Conservation (phyloP, 2,797 vertebrate genomes). For the Enteromius thamalakanensis region DNA sequence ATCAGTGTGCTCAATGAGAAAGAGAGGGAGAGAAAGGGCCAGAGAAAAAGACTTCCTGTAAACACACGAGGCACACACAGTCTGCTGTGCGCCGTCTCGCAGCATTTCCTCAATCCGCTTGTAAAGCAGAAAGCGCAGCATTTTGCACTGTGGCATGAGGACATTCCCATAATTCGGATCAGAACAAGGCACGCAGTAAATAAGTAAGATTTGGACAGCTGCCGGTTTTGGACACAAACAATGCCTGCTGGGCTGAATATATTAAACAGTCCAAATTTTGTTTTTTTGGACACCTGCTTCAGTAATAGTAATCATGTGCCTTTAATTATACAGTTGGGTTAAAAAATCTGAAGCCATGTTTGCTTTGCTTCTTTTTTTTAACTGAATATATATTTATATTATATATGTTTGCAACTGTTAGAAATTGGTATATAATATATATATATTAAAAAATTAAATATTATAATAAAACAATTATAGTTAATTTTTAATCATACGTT, state of each 20-base stretch:
- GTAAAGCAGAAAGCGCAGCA: constrained; percentile 34
- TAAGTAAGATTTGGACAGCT: constrained; percentile 10
- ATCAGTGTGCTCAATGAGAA: constrained; percentile 7
- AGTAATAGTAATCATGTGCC: not conserved
- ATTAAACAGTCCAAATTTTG: not conserved
- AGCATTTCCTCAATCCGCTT: constrained; percentile 43
- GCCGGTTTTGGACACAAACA: not conserved
- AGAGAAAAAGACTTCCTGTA: constrained; percentile 36
- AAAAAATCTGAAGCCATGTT: not conserved
- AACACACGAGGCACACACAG: constrained; percentile 32
- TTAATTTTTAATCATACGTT: not conserved
- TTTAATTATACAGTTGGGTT: not conserved
- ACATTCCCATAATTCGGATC: constrained; percentile 16
- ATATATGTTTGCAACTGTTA: not conserved
- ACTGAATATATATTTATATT: not conserved
- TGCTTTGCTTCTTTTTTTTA: too few relatives aligned
- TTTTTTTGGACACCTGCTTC: not conserved
- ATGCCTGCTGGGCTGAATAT: not conserved
- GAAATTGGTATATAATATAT: not conserved
- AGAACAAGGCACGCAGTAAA: not conserved
- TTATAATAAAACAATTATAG: not conserved
- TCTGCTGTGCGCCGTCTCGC: constrained; percentile 19
- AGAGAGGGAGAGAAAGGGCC: constrained; percentile 15
- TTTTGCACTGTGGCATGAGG: constrained; percentile 19
- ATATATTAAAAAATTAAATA: not conserved